Conservation (phyloP, 2,797 vertebrate genomes). For the Ptychadena robeensis region DNA sequence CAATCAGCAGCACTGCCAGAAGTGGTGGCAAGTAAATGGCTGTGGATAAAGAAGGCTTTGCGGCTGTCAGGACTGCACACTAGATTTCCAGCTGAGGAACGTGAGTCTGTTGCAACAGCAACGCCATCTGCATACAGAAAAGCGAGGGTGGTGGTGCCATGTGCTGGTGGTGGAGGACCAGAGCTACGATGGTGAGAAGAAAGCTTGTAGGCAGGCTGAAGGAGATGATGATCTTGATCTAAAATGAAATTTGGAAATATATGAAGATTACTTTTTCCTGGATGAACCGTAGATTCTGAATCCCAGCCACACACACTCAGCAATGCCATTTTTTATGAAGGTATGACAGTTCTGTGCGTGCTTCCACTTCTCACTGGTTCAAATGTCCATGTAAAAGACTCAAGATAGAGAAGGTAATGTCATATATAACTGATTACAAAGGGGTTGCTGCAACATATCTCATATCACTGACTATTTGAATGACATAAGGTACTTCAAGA, state of each 20-base stretch:
- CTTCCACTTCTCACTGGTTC: background rate
- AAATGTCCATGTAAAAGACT: background rate
- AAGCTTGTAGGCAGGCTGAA: background rate
- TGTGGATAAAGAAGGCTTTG: slow-evolving; percentile 83
- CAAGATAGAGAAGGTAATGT: background rate
- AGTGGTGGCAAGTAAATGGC: slow-evolving; percentile 82
- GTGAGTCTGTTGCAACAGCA: slow-evolving; percentile 84
- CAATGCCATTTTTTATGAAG: slow-evolving; percentile 67
- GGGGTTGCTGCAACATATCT: background rate
- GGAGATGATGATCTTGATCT: background rate
- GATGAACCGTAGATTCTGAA: background rate
- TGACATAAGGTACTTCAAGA: background rate
- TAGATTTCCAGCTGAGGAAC: slow-evolving; percentile 81
- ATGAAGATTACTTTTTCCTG: background rate
- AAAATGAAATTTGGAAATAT: background rate
- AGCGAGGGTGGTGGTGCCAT: slow-evolving; percentile 85
- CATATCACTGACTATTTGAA: background rate
- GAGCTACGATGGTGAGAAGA: background rate
- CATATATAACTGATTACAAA: background rate
- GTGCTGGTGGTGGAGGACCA: slow-evolving; percentile 65
- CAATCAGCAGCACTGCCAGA: slow-evolving; percentile 86
- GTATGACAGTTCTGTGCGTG: background rate
- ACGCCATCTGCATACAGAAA: slow-evolving; percentile 83
- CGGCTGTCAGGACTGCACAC: slow-evolving; percentile 76
- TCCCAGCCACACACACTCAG: slow-evolving; percentile 66